These are phyloP conservation scores for Liolophura sinensis DNA, from an alignment of 1,140 invertebrate species.

Conservation along the genomic window DNA sequence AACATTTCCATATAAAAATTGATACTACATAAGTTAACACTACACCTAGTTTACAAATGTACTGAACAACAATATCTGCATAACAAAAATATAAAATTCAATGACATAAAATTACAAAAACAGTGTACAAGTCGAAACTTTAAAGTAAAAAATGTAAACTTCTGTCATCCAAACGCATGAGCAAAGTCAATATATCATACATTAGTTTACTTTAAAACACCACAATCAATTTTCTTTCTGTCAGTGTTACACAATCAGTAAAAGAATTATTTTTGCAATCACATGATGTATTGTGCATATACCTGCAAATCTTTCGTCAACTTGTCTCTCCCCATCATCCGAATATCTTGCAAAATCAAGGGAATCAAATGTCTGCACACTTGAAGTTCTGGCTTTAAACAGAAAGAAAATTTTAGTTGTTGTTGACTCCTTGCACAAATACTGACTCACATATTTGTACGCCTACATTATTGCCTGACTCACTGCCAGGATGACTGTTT, in stretches of 20 bases:
- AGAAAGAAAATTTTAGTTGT: constrained; percentile 4
- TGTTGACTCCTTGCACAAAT: neutral
- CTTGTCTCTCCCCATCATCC: constrained; percentile 79
- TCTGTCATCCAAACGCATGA: too few relatives aligned
- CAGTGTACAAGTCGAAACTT: too few relatives aligned
- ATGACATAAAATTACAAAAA: neutral
- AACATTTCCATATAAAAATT: neutral
- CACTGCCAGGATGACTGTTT: too few relatives aligned
- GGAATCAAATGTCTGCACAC: constrained; percentile 86
- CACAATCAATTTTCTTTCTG: neutral
- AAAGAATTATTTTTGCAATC: neutral
- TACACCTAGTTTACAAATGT: neutral
- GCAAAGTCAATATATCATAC: too few relatives aligned
- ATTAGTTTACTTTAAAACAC: too few relatives aligned
- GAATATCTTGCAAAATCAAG: constrained; percentile 84
- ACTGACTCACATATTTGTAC: too few relatives aligned
- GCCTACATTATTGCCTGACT: neutral
- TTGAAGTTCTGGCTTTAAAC: constrained; percentile 77
- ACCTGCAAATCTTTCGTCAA: constrained; percentile 76
- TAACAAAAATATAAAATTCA: neutral
- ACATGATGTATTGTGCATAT: constrained; percentile 1
- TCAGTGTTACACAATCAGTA: neutral
- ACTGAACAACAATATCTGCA: neutral
- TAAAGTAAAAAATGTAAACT: too few relatives aligned
- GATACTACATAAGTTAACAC: neutral